Evolutionary conservation across 1,140 invertebrate genomes (phyloP).

Genomic region (Calephelis nemesis): DNA sequence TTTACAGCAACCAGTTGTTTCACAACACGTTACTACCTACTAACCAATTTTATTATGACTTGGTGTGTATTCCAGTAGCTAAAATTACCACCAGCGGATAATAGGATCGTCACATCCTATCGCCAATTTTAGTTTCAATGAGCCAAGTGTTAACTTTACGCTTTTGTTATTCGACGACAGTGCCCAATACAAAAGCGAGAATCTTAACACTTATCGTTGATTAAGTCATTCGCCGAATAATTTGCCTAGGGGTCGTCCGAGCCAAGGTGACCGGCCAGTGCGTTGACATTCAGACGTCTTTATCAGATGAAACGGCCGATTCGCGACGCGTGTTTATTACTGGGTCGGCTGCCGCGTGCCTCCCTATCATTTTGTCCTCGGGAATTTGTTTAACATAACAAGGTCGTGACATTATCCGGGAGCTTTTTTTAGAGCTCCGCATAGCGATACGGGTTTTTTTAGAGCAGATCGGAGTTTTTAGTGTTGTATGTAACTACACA

Average conservation of each 20-base stretch:
- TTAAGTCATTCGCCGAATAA: conserved; percentile 45
- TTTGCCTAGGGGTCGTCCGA: conserved; percentile 29
- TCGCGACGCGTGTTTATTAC: conserved; percentile 34
- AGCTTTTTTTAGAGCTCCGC: conserved; percentile 19
- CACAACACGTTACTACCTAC: no score
- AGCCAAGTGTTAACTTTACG: no score
- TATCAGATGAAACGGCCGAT: conserved; percentile 31
- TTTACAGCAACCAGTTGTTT: no score
- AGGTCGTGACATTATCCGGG: conserved; percentile 18
- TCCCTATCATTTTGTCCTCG: neutral
- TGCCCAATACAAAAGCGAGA: no score
- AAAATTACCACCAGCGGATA: no score
- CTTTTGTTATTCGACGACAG: no score
- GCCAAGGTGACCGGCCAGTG: conserved; percentile 64
- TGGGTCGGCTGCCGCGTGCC: conserved; percentile 22
- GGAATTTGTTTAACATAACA: conserved; percentile 20
- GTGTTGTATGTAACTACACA: neutral
- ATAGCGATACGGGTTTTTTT: neutral
- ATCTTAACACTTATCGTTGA: conserved; percentile 24
- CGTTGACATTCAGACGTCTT: conserved; percentile 70
- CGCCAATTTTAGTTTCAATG: no score
- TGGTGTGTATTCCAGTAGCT: no score
- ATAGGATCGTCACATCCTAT: no score
- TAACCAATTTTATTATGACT: no score
- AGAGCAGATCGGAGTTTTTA: neutral